Evolutionary conservation across 2,113 vertebrate species (phyloP).

Genomic region (Carassius auratus): DNA sequence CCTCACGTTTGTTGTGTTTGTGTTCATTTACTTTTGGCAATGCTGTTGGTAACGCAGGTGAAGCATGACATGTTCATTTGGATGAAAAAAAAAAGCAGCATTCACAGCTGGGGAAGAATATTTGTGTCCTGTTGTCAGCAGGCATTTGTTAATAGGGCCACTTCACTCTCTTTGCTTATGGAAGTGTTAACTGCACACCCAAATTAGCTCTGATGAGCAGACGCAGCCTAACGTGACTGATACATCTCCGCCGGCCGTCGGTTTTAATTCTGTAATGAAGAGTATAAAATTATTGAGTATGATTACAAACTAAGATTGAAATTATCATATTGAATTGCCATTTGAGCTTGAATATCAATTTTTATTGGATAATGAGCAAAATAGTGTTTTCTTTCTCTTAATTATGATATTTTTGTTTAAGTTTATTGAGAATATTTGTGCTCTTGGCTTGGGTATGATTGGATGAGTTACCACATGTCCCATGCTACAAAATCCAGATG

Average conservation of each 20-base stretch:
- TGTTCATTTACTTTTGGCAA: slow-evolving; percentile 60
- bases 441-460: not conserved
- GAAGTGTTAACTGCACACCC: slow-evolving; percentile 58
- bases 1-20: slow-evolving; percentile 50
- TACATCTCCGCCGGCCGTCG: slow-evolving; percentile 35
- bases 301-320: slow-evolving; percentile 47
- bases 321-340: slow-evolving; percentile 13
- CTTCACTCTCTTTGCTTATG: slow-evolving; percentile 59
- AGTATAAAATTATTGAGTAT: slow-evolving; percentile 34
- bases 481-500: not conserved
- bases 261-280: slow-evolving; percentile 54
- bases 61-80: slow-evolving; percentile 64
- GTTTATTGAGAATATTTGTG: not conserved
- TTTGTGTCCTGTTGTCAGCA: slow-evolving; percentile 62
- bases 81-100: slow-evolving; percentile 38
- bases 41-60: slow-evolving; percentile 62
- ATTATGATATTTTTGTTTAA: not conserved
- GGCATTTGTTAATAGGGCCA: slow-evolving; percentile 61
- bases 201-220: slow-evolving; percentile 64
- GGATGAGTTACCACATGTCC: not conserved
- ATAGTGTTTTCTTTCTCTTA: not conserved
- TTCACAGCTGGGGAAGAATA: slow-evolving; percentile 61
- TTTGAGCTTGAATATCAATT: not conserved
- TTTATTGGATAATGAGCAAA: not conserved
- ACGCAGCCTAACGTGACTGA: slow-evolving; percentile 57